Conservation (phyloP, 2,113 vertebrate species). For the Okapia johnstoni region DNA sequence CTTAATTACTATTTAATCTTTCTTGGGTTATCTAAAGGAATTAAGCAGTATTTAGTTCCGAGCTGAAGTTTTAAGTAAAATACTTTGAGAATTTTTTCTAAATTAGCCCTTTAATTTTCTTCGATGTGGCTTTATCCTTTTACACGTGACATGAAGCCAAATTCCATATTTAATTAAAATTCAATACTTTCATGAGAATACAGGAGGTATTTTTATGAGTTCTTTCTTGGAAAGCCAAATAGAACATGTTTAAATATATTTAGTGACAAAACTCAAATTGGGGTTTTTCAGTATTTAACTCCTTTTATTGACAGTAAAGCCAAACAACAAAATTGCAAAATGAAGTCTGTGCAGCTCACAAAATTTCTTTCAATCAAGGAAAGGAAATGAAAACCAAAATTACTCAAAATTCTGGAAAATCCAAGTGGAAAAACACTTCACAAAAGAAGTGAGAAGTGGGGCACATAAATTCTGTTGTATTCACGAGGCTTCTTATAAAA, state of each 20-base stretch:
- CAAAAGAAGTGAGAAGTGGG: neutral
- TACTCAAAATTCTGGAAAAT: neutral
- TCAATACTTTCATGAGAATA: conserved; percentile 30
- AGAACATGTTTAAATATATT: conserved; percentile 40
- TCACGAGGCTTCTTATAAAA: neutral
- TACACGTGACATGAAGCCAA: conserved; percentile 36
- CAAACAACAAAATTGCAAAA: conserved; percentile 11
- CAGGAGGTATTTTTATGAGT: conserved; percentile 36
- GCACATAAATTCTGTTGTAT: neutral
- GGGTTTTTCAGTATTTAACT: conserved; percentile 1
- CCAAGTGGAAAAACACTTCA: neutral
- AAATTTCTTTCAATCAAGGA: neutral
- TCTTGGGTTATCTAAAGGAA: conserved; percentile 10
- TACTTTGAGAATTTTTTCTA: neutral
- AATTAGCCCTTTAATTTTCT: conserved; percentile 47
- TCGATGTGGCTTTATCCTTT: neutral
- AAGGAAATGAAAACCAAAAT: conserved; percentile 6
- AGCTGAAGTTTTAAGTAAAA: conserved; percentile 57
- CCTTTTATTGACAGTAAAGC: conserved; percentile 15
- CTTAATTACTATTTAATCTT: conserved; percentile 62
- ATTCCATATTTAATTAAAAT: conserved; percentile 62
- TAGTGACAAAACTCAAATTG: conserved; percentile 3
- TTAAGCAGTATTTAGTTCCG: conserved; percentile 43
- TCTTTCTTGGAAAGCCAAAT: conserved; percentile 35
- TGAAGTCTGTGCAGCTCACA: neutral